Evolutionary conservation across 2,113 vertebrate species (phyloP), one percentile per base, ranked within the genome.

Genomic region (Australoheros scitulus): DNA sequence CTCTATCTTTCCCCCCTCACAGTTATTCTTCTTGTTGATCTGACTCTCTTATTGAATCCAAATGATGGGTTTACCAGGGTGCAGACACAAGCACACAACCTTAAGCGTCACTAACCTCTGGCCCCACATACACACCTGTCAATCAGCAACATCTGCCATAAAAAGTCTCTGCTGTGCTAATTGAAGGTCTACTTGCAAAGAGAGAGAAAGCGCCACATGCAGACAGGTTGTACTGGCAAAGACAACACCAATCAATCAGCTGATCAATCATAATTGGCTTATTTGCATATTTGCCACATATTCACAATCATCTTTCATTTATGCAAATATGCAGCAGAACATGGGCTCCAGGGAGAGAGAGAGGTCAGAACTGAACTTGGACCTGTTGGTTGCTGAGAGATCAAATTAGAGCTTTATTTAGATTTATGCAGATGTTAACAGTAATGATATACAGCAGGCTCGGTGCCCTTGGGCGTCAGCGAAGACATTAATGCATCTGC

Each of bases 401-500:
- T 92, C 83, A 90, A 93, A 93, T 92, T 90, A 91, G 83, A 88
- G 83, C 74, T 86, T 92, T 94, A 94, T 94, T 94, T 93, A 93
- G 93, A 94, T 94, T 92, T 92, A 94, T 94, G 93, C 91, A 94
- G 90, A 94, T 94, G 90, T 88, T 87, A 89, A 87, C 81, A 77
- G 84, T 93, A 93, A 92, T 94, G 91, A 92, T 92, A 93, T 92
- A 77, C 92, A 89, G 87, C 75, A 74, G 85, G 10, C 90, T 50
- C 77, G 4, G 43, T 56, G 63, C 78, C 88, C 87, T 84, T 86
- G 76, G 83, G 86, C 77, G 61, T 89, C 81, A 75, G 20, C 63
- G 78, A 75, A 81, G 59, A 89, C 90, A 85, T 87, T 87, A 80
- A 88, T 87, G 65, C 74, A 47, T 78, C 74, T 57, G 20, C 1